These are phyloP conservation scores for Nyctereutes procyonoides DNA, from an alignment of 2,113 vertebrate genomes.

Conservation along the genomic window DNA sequence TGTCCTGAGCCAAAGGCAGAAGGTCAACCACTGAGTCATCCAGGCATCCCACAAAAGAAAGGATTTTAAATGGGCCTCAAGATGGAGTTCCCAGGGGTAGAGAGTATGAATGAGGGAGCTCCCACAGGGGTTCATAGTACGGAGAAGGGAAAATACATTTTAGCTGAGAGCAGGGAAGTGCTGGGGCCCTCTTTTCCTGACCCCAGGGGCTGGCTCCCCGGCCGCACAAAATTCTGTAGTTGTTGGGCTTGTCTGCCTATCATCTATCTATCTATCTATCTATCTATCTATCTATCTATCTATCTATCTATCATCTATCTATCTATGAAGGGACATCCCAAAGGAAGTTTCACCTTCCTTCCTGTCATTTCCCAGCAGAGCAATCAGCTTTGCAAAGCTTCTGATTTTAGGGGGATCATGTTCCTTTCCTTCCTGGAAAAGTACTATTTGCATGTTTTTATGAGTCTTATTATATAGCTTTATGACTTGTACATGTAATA, in stretches of 20 bases:
- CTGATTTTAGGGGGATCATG: conserved; percentile 55
- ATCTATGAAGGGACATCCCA: not conserved
- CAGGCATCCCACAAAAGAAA: not conserved
- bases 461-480: conserved; percentile 77
- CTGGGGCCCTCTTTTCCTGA: not conserved
- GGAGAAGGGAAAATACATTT: not conserved
- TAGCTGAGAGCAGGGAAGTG: not conserved
- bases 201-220: not conserved
- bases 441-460: conserved; percentile 76
- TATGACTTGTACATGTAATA: conserved; percentile 79
- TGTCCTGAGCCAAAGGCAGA: no score
- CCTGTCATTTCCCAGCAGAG: conserved; percentile 1
- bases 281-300: not conserved
- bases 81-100: not conserved
- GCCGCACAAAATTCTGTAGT: not conserved
- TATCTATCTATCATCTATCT: not conserved
- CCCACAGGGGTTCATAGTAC: not conserved
- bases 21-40: no score
- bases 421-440: conserved; percentile 67
- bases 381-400: conserved; percentile 37
- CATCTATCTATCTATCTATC: not conserved
- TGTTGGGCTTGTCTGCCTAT: not conserved
- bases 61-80: not conserved
- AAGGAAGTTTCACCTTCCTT: not conserved
- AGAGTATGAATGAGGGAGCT: not conserved